Evolutionary conservation across 1,140 invertebrate genomes (phyloP), one percentile per base, ranked within the genome.

Genomic region (Popillia japonica): DNA sequence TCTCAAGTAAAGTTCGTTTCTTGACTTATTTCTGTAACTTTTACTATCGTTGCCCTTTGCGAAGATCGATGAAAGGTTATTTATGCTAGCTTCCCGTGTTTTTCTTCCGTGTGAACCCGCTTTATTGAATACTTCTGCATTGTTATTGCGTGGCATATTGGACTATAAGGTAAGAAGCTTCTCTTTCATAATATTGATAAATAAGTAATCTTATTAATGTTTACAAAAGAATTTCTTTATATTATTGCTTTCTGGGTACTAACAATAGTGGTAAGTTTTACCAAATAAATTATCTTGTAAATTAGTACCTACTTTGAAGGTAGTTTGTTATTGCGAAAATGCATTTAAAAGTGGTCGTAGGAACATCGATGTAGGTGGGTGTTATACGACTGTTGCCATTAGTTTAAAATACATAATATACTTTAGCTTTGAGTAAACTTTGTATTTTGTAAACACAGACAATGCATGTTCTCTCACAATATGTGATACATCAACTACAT

Each of bases 31-130:
- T 68, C 22, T 8, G 17, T 7, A 68, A 27, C 17, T 55, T 55
- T 68, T 68, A 22, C 61, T 68, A 68, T 68, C 61, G 61, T 68
- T 68, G 61, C 7, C 61, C 61, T 68, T 68, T 68, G 61, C 61
- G 61, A 68, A 68, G 61, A 68, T 68, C 61, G 61, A 68, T 68
- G 61, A 68, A 68, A 68, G 61, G 61, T 68, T 68, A 68, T 68
- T 68, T 27, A 20, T 68, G 61, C 61, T 68, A 68, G 61, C 61
- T 68, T 68, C 20, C 14, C 11, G 61, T 34, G 61, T 68, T 68
- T 68, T 68, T 7, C 61, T 68, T 68, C 27, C 14, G 61, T 34
- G 22, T 68, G 11, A 10, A 27, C 22, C 1, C 8, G 10, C 44
- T 48, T 48, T 68, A 27, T 27, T 68, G 11, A 6, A 23, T 20